These are phyloP conservation scores for Rutilus rutilus DNA, from an alignment of 2,113 vertebrate species.

Conservation along the genomic window DNA sequence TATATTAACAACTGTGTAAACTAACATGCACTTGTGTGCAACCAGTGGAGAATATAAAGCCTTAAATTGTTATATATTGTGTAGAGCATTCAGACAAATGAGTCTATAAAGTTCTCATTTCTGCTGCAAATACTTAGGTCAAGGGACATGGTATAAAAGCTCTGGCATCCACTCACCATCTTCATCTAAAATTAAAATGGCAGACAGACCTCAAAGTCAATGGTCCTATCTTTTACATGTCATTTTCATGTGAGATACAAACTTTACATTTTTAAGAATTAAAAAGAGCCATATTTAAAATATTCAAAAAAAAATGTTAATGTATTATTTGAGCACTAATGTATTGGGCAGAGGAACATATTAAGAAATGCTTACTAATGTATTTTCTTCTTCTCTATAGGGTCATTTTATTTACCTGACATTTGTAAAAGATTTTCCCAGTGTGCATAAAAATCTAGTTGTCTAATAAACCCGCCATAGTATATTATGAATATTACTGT, in stretches of 20 bases:
- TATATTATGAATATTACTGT: not conserved
- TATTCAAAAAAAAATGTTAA: not conserved
- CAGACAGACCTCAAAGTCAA: not conserved
- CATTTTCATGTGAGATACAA: not conserved
- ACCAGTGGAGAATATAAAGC: not conserved
- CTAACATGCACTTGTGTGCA: not conserved
- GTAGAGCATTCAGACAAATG: not conserved
- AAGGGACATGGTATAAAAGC: not conserved
- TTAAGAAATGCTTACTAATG: not conserved
- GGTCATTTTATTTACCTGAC: not conserved
- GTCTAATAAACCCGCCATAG: not conserved
- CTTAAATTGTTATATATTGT: not conserved
- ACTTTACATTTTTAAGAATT: not conserved
- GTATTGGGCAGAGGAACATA: not conserved
- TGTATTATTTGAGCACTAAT: not conserved
- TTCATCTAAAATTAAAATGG: not conserved
- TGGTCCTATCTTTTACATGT: not conserved
- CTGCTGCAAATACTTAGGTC: not conserved
- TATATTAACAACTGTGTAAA: not conserved
- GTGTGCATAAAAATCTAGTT: not conserved
- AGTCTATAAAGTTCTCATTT: not conserved
- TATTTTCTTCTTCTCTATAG: not conserved
- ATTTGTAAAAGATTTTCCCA: not conserved
- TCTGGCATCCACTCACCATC: not conserved
- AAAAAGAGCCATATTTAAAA: not conserved